Evolutionary conservation across 2,888 invertebrate species (phyloP).

Genomic region (Melanostoma mellinum): DNA sequence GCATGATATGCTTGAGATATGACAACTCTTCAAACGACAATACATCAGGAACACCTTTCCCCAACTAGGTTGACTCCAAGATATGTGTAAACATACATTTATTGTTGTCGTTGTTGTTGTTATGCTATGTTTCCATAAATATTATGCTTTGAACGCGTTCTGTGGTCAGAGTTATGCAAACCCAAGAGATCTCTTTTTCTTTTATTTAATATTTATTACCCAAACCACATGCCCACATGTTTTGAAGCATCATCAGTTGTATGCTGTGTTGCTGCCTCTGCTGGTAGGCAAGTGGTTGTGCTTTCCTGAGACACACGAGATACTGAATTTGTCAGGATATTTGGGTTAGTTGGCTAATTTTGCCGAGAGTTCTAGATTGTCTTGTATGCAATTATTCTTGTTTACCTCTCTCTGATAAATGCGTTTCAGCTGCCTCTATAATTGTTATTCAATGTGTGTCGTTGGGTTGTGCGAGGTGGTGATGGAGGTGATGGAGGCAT

Average conservation of each 20-base stretch:
- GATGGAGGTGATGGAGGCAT: not conserved
- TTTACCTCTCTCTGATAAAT: constrained; percentile 28
- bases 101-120: constrained; percentile 30
- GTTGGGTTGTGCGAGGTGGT: constrained; percentile 13
- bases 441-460: constrained; percentile 35
- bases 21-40: constrained; percentile 47
- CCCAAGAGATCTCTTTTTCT: constrained; percentile 2
- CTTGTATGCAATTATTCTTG: constrained; percentile 56
- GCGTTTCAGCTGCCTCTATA: constrained; percentile 35
- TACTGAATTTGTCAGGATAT: constrained; percentile 44
- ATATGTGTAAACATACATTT: constrained; percentile 18
- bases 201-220: constrained; percentile 21
- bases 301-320: constrained; percentile 25
- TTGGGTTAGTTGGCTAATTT: constrained; percentile 68
- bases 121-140: constrained; percentile 38
- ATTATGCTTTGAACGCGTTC: constrained; percentile 40
- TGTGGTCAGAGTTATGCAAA: constrained; percentile 70
- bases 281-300: not conserved
- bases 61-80: constrained; percentile 19
- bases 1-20: constrained; percentile 37
- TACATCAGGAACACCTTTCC: constrained; percentile 15
- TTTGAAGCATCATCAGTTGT: constrained; percentile 39
- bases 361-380: constrained; percentile 53
- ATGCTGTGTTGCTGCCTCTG: constrained; percentile 13
- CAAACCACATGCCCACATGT: constrained; percentile 46